phyloP scores from a whole-genome alignment of 2,113 vertebrate species.

The Charina bottae region DNA sequence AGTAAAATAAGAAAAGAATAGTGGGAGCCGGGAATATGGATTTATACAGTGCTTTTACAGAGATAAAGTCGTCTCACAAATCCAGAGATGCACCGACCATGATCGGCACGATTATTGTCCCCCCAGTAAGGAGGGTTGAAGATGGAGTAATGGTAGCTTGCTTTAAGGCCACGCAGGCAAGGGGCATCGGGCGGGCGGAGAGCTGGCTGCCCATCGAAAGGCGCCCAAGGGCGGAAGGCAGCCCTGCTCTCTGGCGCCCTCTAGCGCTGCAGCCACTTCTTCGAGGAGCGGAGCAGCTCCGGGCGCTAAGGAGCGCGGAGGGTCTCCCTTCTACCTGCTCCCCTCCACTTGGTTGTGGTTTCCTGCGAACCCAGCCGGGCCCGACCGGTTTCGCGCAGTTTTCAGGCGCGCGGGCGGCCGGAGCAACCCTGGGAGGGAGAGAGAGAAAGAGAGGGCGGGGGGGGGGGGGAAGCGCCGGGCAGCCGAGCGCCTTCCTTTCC shows the following conservation, averaged over 20 bases:
- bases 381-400: background rate
- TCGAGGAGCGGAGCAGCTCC: background rate
- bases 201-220: background rate
- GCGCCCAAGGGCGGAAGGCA: background rate
- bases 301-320: background rate
- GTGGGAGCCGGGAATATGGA: too few relatives aligned
- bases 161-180: too few relatives aligned
- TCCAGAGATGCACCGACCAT: too few relatives aligned
- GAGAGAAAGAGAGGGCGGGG: background rate
- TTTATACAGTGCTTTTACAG: too few relatives aligned
- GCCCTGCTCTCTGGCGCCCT: background rate
- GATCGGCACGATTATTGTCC: too few relatives aligned
- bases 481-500: background rate
- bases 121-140: too few relatives aligned
- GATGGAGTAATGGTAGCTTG: too few relatives aligned
- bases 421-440: too few relatives aligned
- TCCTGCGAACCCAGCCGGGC: background rate
- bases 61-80: too few relatives aligned
- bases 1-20: too few relatives aligned
- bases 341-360: background rate
- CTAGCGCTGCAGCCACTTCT: background rate
- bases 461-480: background rate
- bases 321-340: background rate
- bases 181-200: background rate
- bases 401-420: background rate